Evolutionary conservation across 2,888 invertebrate species (phyloP).

Genomic region (Campopleginae sp.): DNA sequence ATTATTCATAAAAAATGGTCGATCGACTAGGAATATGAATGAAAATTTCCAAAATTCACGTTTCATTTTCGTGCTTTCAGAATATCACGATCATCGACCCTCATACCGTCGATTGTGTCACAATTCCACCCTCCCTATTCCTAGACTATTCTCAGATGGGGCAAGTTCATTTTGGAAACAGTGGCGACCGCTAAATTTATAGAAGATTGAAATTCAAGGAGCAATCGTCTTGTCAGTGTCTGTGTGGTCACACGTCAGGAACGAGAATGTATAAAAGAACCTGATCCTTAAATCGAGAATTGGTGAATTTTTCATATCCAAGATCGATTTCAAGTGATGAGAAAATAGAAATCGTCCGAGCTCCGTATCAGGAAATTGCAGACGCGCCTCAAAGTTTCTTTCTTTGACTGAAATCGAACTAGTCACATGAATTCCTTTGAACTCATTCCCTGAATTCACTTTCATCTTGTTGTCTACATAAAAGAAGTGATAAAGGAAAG

Average conservation of each 20-base stretch:
- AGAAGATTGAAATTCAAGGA: slow-evolving; percentile 32
- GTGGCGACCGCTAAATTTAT: neutral
- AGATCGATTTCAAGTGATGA: neutral
- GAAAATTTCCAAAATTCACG: neutral
- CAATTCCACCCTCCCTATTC: too few species aligned
- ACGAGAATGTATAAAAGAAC: slow-evolving; percentile 1
- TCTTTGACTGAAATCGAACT: neutral
- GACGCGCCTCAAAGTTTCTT: neutral
- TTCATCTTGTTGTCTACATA: neutral
- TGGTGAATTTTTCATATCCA: neutral
- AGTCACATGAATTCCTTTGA: slow-evolving; percentile 5
- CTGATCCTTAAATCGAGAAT: neutral
- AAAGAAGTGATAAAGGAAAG: neutral
- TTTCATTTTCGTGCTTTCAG: too few species aligned
- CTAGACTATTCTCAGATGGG: too few species aligned
- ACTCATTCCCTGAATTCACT: neutral
- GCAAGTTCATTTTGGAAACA: too few species aligned
- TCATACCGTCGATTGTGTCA: too few species aligned
- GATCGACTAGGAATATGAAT: neutral
- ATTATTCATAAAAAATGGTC: neutral
- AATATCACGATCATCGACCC: too few species aligned
- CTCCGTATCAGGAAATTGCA: neutral
- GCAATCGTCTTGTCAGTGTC: slow-evolving; percentile 25
- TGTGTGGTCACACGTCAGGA: slow-evolving; percentile 28
- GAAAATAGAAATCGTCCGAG: neutral